Conservation (phyloP, 1,140 invertebrate species). For the Drosophila repleta region DNA sequence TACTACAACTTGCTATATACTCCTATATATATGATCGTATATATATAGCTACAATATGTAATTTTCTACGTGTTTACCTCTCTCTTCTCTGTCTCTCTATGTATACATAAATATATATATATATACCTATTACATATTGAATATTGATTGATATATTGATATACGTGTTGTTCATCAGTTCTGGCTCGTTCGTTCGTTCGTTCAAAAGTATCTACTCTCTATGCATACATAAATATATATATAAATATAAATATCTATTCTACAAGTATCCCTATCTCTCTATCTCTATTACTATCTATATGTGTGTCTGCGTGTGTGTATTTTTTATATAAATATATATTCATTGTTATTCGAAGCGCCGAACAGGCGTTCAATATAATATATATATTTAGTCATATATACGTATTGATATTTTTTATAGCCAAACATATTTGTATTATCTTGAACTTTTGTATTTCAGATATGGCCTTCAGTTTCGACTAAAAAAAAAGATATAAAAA, state of each 20-base stretch:
- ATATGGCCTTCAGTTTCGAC: slow-evolving; percentile 84
- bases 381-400: slow-evolving; percentile 13
- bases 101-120: slow-evolving; percentile 36
- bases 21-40: slow-evolving; percentile 48
- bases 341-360: slow-evolving; percentile 38
- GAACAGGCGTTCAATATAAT: slow-evolving; percentile 6
- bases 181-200: slow-evolving; percentile 75
- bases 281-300: slow-evolving; percentile 22
- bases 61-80: slow-evolving; percentile 75
- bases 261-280: slow-evolving; percentile 34
- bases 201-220: slow-evolving; percentile 48
- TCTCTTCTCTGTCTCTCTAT: slow-evolving; percentile 26
- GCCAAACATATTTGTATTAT: slow-evolving; percentile 65
- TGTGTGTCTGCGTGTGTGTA: slow-evolving; percentile 56
- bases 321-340: slow-evolving; percentile 26
- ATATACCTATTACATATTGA: slow-evolving; percentile 38
- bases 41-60: slow-evolving; percentile 57
- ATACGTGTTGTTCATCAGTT: slow-evolving; percentile 77
- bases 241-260: slow-evolving; percentile 28
- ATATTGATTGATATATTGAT: slow-evolving; percentile 60
- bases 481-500: slow-evolving; percentile 48
- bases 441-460: slow-evolving; percentile 83
- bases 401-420: slow-evolving; percentile 15
- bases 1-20: slow-evolving; percentile 64
- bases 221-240: slow-evolving; percentile 29